These are phyloP conservation scores for Drosophila algonquin DNA, from an alignment of 2,888 invertebrate species.

Conservation along the genomic window DNA sequence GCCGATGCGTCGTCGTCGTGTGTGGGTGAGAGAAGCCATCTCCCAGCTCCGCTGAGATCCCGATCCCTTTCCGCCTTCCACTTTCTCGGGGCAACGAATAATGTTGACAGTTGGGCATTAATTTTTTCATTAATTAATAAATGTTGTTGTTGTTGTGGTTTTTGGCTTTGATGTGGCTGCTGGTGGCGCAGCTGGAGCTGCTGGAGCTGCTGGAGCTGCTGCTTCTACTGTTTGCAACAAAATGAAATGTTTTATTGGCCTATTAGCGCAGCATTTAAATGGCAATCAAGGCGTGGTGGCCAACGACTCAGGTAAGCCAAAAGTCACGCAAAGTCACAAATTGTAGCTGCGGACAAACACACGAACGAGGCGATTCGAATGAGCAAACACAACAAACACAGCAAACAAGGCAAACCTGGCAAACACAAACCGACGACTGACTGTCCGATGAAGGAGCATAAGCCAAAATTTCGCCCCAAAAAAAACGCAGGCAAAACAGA, in stretches of 20 bases:
- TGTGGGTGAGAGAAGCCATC: slow-evolving; percentile 51
- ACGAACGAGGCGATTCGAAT: slow-evolving; percentile 10
- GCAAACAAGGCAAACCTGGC: slow-evolving; percentile 5
- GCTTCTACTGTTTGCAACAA: slow-evolving; percentile 33
- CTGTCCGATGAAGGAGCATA: slow-evolving; percentile 41
- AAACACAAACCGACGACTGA: slow-evolving; percentile 35
- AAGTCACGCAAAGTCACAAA: slow-evolving; percentile 78
- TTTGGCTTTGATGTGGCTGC: slow-evolving; percentile 13
- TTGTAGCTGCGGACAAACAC: slow-evolving; percentile 41
- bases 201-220: slow-evolving; percentile 21
- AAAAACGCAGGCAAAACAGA: not conserved
- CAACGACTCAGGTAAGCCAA: slow-evolving; percentile 60
- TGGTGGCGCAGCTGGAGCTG: slow-evolving; percentile 41
- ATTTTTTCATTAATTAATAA: slow-evolving; percentile 80
- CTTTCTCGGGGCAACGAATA: slow-evolving; percentile 49
- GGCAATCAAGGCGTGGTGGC: slow-evolving; percentile 72
- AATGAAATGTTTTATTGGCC: slow-evolving; percentile 79
- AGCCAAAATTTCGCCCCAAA: slow-evolving; percentile 41
- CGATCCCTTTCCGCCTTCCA: not conserved
- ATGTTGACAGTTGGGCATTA: slow-evolving; percentile 76
- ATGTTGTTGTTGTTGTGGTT: slow-evolving; percentile 46
- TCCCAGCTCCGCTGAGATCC: slow-evolving; percentile 21
- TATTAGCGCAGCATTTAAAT: slow-evolving; percentile 78
- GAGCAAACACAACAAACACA: slow-evolving; percentile 41
- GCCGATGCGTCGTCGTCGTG: slow-evolving; percentile 43